Evolutionary conservation across 2,888 invertebrate species (phyloP), one percentile per base, ranked within the genome.

Genomic region (Drosophila eohydei): DNA sequence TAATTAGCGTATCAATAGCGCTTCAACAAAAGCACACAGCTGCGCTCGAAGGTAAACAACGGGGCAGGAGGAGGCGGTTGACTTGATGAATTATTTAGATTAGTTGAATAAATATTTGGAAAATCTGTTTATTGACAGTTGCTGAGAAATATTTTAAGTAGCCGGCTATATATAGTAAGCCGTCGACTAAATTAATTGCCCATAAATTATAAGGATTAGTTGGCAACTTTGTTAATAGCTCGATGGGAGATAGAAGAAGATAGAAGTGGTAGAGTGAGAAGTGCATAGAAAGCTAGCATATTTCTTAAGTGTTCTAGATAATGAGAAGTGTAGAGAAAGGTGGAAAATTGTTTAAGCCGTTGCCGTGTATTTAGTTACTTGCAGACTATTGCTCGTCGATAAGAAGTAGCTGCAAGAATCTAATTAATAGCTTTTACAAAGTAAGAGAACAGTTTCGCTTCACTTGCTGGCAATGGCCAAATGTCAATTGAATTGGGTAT

Each of bases 1-100:
- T 84, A 85, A 89, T 85, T 85, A 84, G 74, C 89, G 88, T 84
- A 87, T 84, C 88, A 83, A 89, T 84, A 61, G 72, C 66, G 65
- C 48, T 50, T 65, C 74, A 65, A 78, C 62, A 83, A 83, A 66
- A 50, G 50, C 44, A 11, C 30, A 62, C n/a, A 63, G 26, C 40
- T 40, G 16, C 8, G 68, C 36, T 11, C 28, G 3, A 34, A 26
- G 41, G 40, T 8, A 48, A 48, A 14, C 40, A 52, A 5, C 9
- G 14, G 32, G 38, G 40, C 11, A 14, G 16, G 9, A 59, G 44
- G 14, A 21, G 21, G 21, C 21, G 21, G 21, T 21, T 26, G 44
- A 43, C 54, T 40, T 75, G 62, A 48, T 75, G 38, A 60, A 77
- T 74, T 63, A 54, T 30, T 63, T 40, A 41, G 62, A 77, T 77